Conservation (phyloP, 2,113 vertebrate species). For the Passer domesticus region DNA sequence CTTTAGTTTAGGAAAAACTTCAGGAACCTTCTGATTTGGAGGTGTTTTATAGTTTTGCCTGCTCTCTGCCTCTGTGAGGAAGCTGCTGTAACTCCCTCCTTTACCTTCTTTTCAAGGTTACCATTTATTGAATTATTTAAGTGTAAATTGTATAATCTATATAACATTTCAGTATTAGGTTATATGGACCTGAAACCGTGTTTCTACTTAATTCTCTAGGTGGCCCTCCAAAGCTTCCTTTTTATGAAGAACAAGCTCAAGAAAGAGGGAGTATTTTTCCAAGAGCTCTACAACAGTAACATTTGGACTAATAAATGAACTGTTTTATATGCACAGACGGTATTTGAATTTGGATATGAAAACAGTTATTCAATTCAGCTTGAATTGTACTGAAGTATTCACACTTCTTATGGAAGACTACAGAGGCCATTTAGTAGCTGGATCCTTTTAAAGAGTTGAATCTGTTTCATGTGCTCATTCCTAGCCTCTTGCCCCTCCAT, state of each 20-base stretch:
- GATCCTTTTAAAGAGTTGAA: slow-evolving; percentile 66
- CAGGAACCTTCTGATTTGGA: neutral
- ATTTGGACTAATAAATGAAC: slow-evolving; percentile 73
- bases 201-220: slow-evolving; percentile 63
- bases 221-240: slow-evolving; percentile 58
- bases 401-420: slow-evolving; percentile 76
- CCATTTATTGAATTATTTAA: slow-evolving; percentile 15
- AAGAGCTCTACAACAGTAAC: slow-evolving; percentile 70
- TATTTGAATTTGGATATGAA: slow-evolving; percentile 77
- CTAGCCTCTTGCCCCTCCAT: slow-evolving; percentile 43
- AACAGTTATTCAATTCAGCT: slow-evolving; percentile 69
- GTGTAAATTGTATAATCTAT: slow-evolving; percentile 42
- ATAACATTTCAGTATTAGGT: neutral
- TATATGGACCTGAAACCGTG: neutral
- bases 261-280: slow-evolving; percentile 68
- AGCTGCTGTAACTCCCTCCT: neutral
- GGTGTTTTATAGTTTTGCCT: neutral
- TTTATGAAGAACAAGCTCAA: slow-evolving; percentile 61
- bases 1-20: neutral
- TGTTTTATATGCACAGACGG: slow-evolving; percentile 72
- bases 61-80: neutral
- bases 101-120: neutral
- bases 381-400: slow-evolving; percentile 75
- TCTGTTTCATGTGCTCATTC: slow-evolving; percentile 70
- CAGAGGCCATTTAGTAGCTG: slow-evolving; percentile 72